Base-by-base conservation (phyloP, 37 sponge, comb jelly and placozoan species). In the Beroe forskalii region DNA sequence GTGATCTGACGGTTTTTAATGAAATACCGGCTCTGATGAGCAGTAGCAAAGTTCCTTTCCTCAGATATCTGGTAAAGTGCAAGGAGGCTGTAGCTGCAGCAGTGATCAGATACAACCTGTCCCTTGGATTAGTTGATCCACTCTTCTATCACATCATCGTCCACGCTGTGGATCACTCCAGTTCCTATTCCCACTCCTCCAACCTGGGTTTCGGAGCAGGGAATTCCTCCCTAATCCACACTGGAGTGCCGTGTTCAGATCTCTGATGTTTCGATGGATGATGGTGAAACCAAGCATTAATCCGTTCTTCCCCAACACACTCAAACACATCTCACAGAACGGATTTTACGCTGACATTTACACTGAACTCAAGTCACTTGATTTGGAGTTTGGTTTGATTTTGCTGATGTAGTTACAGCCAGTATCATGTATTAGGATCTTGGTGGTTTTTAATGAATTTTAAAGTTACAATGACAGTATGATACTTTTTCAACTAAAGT, bases 271-370 rank as follows among this genome's bases (percentile, higher is more conserved):
- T 17, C 28, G 72, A 36, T 69, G 39, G 36, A 27, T 36, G 38
- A 69, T 69, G 72, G 72, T 69, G 72, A 69, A 69, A 17, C 72
- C 72, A 31, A 69, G 72, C 19, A 19, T 35, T 2, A 27, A 69
- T 17, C 72, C 72, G 1, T 32, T 69, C 32, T 69, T 27, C 19
- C 19, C 72, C 38, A 69, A 69, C 72, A 69, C 17, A 69, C 35
- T 69, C 6, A 69, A 69, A 33, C 17, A 6, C 4, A 32, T 69
- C 35, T 6, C 6, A 12, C 36, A 69, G 1, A 36, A 36, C 9
- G 19, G 19, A 8, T 69, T 69, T 32, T 69, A 69, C 32, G 1
- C 35, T 36, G 9, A 2, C 12, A 35, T 69, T 6, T 69, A 69
- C 72, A 36, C 28, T 2, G 35, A 17, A 33, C 3, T 69, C 1